Percentiles rank a stretch among this genome's conserved stretches.
phyloP scores from a whole-genome alignment of 1,140 invertebrate genomes.

The Hypsibius dujardini region DNA sequence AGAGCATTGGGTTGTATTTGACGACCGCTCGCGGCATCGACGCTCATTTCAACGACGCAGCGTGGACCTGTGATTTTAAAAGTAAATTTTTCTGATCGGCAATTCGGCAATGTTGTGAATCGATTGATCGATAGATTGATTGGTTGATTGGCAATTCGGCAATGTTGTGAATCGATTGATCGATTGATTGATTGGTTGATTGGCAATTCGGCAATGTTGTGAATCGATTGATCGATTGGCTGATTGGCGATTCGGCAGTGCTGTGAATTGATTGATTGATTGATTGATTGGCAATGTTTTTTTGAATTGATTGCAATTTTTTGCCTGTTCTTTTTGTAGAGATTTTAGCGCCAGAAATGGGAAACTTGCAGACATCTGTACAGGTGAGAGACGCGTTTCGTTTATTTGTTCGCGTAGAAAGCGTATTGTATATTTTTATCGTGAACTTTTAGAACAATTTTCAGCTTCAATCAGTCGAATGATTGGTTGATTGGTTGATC shows the following conservation, averaged over 20 bases:
- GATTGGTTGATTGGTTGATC: no score
- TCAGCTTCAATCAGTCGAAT: no score
- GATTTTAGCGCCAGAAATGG: slow-evolving; percentile 4
- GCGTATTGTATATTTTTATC: not conserved
- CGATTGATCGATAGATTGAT: no score
- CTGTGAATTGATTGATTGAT: not conserved
- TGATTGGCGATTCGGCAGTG: not conserved
- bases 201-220: not conserved
- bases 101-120: no score
- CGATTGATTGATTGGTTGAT: not conserved
- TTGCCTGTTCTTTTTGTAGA: not conserved
- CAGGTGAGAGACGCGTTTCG: not conserved
- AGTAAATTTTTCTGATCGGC: no score
- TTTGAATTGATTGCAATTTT: not conserved
- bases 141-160: not conserved
- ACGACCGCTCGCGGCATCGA: not conserved
- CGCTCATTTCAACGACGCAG: not conserved
- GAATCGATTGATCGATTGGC: not conserved
- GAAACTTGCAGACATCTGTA: slow-evolving; percentile 6
- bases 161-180: not conserved
- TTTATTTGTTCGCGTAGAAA: not conserved
- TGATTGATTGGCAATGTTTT: no score
- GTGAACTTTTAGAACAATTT: no score
- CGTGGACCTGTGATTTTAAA: not conserved
- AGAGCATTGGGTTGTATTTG: not conserved